phyloP scores from a whole-genome alignment of 1,140 invertebrate genomes.

The Chironomus tepperi region DNA sequence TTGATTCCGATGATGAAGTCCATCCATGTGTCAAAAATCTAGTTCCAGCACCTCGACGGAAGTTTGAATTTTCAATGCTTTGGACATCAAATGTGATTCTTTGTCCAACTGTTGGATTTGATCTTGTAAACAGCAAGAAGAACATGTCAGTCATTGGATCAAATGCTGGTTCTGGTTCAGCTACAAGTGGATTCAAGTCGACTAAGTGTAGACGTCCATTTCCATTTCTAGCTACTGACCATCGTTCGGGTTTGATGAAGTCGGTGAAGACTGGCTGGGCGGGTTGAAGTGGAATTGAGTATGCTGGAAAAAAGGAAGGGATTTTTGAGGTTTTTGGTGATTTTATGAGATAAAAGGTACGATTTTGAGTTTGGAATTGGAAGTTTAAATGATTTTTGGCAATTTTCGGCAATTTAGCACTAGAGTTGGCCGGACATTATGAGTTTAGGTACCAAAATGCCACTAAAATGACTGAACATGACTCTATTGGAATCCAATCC shows the following conservation, averaged over 20 bases:
- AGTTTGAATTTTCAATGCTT: neutral
- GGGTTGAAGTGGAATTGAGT: no score
- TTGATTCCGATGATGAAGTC: neutral
- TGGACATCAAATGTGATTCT: neutral
- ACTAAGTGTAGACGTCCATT: neutral
- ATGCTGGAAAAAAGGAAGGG: no score
- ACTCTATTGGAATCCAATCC: no score
- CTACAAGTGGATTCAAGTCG: neutral
- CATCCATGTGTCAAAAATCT: constrained; percentile 4
- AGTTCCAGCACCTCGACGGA: neutral
- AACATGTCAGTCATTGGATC: neutral
- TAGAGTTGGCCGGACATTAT: no score
- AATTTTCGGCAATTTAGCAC: no score
- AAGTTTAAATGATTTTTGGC: no score
- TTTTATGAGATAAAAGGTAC: no score
- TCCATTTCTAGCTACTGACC: neutral
- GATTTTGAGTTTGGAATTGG: no score
- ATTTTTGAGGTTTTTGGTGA: no score
- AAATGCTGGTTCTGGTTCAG: neutral
- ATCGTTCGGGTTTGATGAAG: neutral
- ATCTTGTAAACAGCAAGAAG: constrained; percentile 3
- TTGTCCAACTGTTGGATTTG: constrained; percentile 23
- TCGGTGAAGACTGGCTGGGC: no score
- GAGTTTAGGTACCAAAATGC: no score
- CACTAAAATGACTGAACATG: no score